Evolutionary conservation across 2,797 vertebrate genomes (phyloP), one percentile per base, ranked within the genome.

Genomic region (Sebastes oblongus): DNA sequence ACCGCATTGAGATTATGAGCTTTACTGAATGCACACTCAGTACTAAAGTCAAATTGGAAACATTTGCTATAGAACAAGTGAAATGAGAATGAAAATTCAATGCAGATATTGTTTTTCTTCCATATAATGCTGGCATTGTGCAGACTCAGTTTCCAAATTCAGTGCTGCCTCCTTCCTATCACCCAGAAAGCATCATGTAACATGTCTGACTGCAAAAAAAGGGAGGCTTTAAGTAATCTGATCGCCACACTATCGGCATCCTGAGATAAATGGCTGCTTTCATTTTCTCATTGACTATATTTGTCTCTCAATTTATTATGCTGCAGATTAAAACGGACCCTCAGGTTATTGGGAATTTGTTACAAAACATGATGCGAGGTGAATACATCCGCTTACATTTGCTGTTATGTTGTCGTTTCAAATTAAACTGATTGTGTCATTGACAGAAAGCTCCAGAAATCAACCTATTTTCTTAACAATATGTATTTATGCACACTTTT

Each of bases 401-500:
- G 9, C 18, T 54, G 20, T 52, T 16, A 24, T 62, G 24, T 27
- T 34, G 8, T 54, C 18, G 55, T 72, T 59, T 77, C 32, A 52
- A 71, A 52, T 58, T 11, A 36, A 74, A 39, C 36, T 29, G 11
- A 58, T 61, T 65, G 20, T 64, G 39, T 76, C 84, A 67, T 81
- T 82, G 84, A 86, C 72, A 54, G 59, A 11, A 74, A 78, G 29
- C 65, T 83, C 52, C 65, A 77, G 75, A 87, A 86, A 81, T 75
- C 54, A 84, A 87, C 82, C 84, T 83, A 83, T 93, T 93, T 93
- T 88, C 71, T 42, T 56, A 76, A 90, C 87, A 93, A 91, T 84
- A 88, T 85, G 73, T 91, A 90, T 94, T 94, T 94, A 92, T 94
- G 81, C 71, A 80, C 81, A 81, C 62, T 84, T 86, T 81, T 82